These are phyloP conservation scores for Peucedramus taeniatus DNA, from an alignment of 2,113 vertebrate species.

Conservation along the genomic window DNA sequence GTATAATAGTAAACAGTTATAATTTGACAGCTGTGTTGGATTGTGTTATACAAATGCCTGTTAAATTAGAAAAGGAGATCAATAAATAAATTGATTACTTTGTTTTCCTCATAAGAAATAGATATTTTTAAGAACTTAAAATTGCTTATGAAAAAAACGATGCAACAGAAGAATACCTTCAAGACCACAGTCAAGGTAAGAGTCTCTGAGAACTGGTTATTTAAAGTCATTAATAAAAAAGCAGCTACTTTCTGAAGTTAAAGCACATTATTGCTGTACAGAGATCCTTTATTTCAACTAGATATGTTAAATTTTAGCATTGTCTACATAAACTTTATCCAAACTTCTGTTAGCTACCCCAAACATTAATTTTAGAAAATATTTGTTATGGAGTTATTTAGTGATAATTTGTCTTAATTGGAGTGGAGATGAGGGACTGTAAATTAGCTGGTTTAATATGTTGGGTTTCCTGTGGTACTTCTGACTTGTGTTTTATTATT, in stretches of 20 bases:
- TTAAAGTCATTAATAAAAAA: not conserved
- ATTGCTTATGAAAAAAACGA: not conserved
- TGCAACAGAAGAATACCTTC: not conserved
- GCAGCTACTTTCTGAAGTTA: not conserved
- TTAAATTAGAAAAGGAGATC: not conserved
- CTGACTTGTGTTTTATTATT: not conserved
- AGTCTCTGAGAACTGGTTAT: not conserved
- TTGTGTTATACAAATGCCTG: not conserved
- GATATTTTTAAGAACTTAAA: constrained; percentile 9
- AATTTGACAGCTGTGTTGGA: not conserved
- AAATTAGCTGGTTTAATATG: not conserved
- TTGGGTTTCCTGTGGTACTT: not conserved
- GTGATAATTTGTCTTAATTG: not conserved
- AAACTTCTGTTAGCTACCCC: not conserved
- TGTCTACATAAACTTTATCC: not conserved
- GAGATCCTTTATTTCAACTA: not conserved
- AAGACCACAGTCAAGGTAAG: not conserved
- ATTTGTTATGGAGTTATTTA: not conserved
- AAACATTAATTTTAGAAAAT: not conserved
- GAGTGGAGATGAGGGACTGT: not conserved
- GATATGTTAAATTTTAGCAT: not conserved
- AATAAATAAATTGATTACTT: constrained; percentile 13
- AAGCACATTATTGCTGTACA: not conserved
- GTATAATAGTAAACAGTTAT: not conserved
- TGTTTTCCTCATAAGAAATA: not conserved